Conservation (phyloP, 2,797 vertebrate genomes). For the Miichthys miiuy region DNA sequence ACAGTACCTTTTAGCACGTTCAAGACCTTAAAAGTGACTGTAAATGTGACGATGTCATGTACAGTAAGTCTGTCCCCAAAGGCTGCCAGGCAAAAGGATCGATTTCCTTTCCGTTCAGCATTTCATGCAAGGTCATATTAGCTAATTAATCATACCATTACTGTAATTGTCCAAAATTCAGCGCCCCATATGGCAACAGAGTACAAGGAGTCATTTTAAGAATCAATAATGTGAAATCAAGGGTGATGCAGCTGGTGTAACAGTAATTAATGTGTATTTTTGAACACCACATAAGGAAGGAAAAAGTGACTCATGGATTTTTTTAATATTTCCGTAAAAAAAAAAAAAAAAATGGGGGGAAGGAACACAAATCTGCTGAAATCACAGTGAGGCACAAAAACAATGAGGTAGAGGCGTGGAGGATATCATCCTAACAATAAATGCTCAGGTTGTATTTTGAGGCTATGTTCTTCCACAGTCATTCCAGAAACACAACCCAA, state of each 20-base stretch:
- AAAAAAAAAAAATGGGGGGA: not conserved
- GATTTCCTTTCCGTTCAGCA: constrained; percentile 14
- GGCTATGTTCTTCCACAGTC: constrained; percentile 64
- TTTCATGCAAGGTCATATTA: constrained; percentile 52
- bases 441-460: constrained; percentile 48
- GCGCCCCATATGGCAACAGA: constrained; percentile 49
- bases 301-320: constrained; percentile 51
- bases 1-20: not conserved
- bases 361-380: constrained; percentile 17
- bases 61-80: not conserved
- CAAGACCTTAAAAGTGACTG: not conserved
- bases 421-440: constrained; percentile 62
- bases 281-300: constrained; percentile 52
- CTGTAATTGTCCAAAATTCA: constrained; percentile 46
- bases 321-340: constrained; percentile 32
- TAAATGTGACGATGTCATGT: not conserved
- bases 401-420: constrained; percentile 48
- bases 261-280: constrained; percentile 72
- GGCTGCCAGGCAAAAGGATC: constrained; percentile 6
- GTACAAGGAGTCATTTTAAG: constrained; percentile 30
- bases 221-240: constrained; percentile 56
- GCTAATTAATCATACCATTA: constrained; percentile 50
- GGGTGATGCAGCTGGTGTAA: constrained; percentile 62
- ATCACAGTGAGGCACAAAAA: constrained; percentile 30
- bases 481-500: constrained; percentile 72